phyloP scores from a whole-genome alignment of 2,797 vertebrate species.

The Macropus fuliginosus region DNA sequence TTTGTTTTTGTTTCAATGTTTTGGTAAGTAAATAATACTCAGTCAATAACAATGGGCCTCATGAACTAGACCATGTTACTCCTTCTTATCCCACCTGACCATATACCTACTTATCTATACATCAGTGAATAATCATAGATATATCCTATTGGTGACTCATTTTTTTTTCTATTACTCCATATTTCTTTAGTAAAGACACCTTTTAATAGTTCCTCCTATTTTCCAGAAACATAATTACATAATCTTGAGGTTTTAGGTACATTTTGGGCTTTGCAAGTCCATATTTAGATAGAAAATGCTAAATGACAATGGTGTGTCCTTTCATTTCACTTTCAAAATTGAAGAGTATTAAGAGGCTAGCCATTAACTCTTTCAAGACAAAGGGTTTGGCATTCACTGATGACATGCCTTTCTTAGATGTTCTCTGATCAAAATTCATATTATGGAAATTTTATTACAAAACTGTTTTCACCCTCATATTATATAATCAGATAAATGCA shows the following conservation, averaged over 20 bases:
- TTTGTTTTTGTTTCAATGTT: too few relatives aligned
- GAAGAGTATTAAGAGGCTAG: not conserved
- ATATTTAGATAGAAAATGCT: constrained; percentile 1
- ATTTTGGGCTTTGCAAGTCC: not conserved
- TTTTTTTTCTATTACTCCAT: too few relatives aligned
- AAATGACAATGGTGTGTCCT: not conserved
- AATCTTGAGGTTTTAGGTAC: not conserved
- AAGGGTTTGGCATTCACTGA: not conserved
- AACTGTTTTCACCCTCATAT: constrained; percentile 20
- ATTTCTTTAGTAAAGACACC: not conserved
- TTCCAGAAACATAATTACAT: not conserved
- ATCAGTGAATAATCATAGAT: not conserved
- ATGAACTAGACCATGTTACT: not conserved
- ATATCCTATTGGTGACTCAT: not conserved
- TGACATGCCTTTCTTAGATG: not conserved
- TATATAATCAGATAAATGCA: constrained; percentile 7
- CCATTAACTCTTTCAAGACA: not conserved
- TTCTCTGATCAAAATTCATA: constrained; percentile 2
- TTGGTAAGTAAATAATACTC: not conserved
- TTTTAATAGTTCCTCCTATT: not conserved
- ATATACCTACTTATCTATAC: not conserved
- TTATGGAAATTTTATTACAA: not conserved
- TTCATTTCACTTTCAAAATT: constrained; percentile 23
- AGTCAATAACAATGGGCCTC: fast-evolving
- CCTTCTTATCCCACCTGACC: not conserved